These are phyloP conservation scores for Tigriopus japonicus DNA, from an alignment of 1,140 invertebrate genomes.

Conservation along the genomic window DNA sequence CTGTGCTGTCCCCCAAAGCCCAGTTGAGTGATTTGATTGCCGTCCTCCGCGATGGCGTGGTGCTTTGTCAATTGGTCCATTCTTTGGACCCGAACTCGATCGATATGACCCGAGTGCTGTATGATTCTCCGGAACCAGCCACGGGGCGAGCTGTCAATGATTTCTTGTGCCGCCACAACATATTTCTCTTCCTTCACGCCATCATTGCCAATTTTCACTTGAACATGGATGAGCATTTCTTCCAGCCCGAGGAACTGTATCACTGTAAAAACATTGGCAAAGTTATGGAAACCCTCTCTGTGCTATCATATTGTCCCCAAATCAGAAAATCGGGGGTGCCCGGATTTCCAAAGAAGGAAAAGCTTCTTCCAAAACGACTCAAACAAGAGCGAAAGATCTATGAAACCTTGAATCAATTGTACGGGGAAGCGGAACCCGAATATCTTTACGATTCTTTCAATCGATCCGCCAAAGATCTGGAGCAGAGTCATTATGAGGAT, in stretches of 20 bases:
- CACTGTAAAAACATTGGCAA: slow-evolving; percentile 11
- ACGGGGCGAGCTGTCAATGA: slow-evolving; percentile 1
- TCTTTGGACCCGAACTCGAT: slow-evolving; percentile 10
- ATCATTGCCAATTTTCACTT: slow-evolving; percentile 9
- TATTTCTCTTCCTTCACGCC: slow-evolving; percentile 10
- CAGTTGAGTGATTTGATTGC: not conserved
- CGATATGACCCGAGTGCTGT: slow-evolving; percentile 2
- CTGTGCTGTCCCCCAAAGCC: not conserved
- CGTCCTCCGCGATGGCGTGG: slow-evolving; percentile 6
- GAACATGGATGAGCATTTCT: slow-evolving; percentile 5
- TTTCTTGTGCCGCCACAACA: slow-evolving; percentile 13
- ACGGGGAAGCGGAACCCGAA: slow-evolving; percentile 7
- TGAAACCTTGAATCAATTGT: not conserved
- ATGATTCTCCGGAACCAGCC: not conserved
- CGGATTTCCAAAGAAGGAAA: slow-evolving; percentile 14
- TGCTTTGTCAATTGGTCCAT: slow-evolving; percentile 10
- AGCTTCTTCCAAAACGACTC: not conserved
- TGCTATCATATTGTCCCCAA: not conserved
- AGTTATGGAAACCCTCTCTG: slow-evolving; percentile 8
- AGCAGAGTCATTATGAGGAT: slow-evolving; percentile 3
- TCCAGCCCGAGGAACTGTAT: slow-evolving; percentile 10
- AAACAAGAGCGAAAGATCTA: slow-evolving; percentile 4
- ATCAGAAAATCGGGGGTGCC: not conserved
- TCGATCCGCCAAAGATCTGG: not conserved
- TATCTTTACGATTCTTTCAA: slow-evolving; percentile 10